Percentiles rank a stretch among this genome's conserved stretches.
phyloP scores from a whole-genome alignment of 2,113 vertebrate species.

The Eonycteris spelaea region DNA sequence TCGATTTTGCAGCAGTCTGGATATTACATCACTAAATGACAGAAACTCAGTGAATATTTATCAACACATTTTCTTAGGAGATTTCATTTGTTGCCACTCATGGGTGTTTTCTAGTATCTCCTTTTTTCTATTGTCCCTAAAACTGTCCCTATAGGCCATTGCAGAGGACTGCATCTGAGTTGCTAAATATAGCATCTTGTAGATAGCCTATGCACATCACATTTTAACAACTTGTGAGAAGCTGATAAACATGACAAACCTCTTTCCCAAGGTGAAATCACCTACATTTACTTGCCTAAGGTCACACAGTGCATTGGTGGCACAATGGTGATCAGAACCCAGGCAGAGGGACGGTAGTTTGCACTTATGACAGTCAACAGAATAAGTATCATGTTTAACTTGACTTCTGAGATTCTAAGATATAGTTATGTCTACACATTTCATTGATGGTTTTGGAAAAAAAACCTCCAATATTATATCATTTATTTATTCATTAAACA shows the following conservation, averaged over 20 bases:
- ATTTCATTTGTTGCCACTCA: background rate
- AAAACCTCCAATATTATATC: background rate
- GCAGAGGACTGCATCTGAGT: background rate
- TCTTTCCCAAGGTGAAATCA: background rate
- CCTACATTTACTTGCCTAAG: background rate
- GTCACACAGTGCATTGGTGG: no score
- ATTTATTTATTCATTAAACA: background rate
- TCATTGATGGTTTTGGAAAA: background rate
- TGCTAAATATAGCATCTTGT: background rate
- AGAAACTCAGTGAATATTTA: background rate
- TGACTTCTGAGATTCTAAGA: background rate
- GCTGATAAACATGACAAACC: background rate
- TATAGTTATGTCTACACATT: background rate
- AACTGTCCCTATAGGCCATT: background rate
- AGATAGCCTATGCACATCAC: background rate
- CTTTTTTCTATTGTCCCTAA: background rate
- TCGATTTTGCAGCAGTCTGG: background rate
- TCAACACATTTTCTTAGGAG: background rate
- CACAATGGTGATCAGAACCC: no score
- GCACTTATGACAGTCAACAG: background rate
- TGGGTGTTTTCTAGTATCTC: background rate
- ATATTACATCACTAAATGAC: background rate
- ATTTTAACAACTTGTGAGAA: constrained; percentile 5
- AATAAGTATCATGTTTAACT: background rate
- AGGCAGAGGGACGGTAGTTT: background rate